Evolutionary conservation across 2,113 vertebrate genomes (phyloP).

Genomic region (Hucho hucho): DNA sequence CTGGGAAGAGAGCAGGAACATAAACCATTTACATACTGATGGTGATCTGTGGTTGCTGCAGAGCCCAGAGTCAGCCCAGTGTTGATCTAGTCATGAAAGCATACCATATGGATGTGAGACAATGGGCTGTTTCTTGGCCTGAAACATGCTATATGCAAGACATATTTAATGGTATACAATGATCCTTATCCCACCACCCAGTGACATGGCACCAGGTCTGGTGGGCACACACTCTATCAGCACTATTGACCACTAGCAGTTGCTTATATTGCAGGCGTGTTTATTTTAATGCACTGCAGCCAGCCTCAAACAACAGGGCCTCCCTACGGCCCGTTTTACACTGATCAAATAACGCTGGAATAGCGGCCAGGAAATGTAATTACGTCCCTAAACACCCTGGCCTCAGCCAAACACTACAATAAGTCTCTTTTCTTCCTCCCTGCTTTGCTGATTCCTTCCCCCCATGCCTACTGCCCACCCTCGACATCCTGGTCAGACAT

Average conservation of each 20-base stretch:
- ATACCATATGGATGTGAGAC: not conserved
- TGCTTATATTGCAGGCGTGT: not conserved
- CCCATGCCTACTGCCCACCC: too few species aligned
- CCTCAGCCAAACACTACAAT: conserved; percentile 12
- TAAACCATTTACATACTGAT: not conserved
- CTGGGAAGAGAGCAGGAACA: not conserved
- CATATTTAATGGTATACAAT: not conserved
- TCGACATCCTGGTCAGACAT: too few species aligned
- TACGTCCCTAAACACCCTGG: conserved; percentile 22
- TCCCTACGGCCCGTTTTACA: conserved; percentile 34
- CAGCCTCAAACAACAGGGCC: conserved; percentile 17
- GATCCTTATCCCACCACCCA: not conserved
- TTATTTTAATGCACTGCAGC: conserved; percentile 20
- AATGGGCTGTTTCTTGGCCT: not conserved
- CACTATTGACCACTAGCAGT: not conserved
- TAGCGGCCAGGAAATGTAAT: conserved; percentile 43
- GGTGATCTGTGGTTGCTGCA: not conserved
- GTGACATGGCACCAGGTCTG: not conserved
- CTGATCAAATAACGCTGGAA: conserved; percentile 42
- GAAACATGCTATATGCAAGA: too few species aligned
- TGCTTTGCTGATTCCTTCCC: not conserved
- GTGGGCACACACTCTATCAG: not conserved
- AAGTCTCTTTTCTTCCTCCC: conserved; percentile 8
- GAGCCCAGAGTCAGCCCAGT: not conserved
- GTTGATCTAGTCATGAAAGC: not conserved